Conservation (phyloP, 1,140 invertebrate species). For the Anoplolepis gracilipes region DNA sequence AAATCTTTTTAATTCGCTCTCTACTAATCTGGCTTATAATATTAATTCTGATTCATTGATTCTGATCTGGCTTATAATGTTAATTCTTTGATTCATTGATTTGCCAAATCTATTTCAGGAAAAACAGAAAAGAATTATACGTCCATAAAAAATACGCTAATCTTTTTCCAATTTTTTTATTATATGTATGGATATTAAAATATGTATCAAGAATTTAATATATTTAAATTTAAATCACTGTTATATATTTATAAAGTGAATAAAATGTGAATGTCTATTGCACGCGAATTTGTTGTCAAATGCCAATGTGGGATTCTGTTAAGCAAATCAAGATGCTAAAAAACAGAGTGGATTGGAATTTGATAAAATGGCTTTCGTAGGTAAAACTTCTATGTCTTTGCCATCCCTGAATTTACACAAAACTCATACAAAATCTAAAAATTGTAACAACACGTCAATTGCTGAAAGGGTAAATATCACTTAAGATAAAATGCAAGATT, state of each 20-base stretch:
- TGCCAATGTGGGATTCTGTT: neutral
- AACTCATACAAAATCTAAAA: neutral
- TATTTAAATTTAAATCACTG: too few relatives aligned
- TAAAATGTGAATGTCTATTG: constrained; percentile 20
- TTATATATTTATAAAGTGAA: neutral
- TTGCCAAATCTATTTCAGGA: neutral
- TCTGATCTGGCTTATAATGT: too few relatives aligned
- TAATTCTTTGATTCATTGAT: too few relatives aligned
- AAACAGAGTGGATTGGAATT: neutral
- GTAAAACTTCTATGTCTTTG: neutral
- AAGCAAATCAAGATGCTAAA: neutral
- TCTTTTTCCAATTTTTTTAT: too few relatives aligned
- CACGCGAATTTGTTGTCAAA: neutral
- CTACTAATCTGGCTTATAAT: neutral
- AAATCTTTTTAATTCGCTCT: constrained; percentile 26
- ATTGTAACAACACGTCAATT: too few relatives aligned
- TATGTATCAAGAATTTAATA: too few relatives aligned
- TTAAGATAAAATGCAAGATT: neutral
- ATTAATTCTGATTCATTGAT: neutral
- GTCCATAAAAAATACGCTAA: too few relatives aligned
- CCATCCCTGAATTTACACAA: neutral
- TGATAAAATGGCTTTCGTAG: neutral
- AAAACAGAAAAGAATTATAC: too few relatives aligned
- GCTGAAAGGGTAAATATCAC: neutral
- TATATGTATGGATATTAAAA: too few relatives aligned